A percentile compares a stretch with the other conserved stretches of the same genome.
Evolutionary conservation across 2,113 vertebrate genomes (phyloP).

Genomic region (Zapus hudsonius): DNA sequence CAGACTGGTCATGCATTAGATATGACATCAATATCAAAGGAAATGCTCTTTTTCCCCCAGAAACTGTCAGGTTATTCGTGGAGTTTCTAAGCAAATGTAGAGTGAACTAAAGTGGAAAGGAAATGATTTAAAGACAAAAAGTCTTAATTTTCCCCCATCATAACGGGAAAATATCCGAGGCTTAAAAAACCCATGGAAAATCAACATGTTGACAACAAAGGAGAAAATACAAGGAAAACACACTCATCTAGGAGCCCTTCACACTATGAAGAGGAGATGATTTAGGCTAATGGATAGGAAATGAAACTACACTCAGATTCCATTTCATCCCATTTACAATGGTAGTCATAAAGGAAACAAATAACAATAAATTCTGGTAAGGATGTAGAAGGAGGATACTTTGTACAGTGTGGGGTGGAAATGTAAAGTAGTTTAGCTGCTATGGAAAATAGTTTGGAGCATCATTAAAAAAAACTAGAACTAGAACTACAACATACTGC

Average conservation of each 20-base stretch:
- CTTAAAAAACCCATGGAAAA: background rate
- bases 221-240: background rate
- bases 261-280: background rate
- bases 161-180: background rate
- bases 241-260: background rate
- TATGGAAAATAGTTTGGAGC: no score
- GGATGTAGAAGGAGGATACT: background rate
- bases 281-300: no score
- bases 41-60: background rate
- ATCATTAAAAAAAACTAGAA: no score
- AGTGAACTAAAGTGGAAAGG: background rate
- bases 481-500: no score
- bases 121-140: background rate
- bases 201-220: background rate
- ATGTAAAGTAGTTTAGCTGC: no score
- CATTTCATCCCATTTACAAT: background rate
- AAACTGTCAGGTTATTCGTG: background rate
- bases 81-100: background rate
- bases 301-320: background rate
- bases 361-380: background rate
- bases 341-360: background rate
- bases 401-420: background rate
- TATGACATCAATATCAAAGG: background rate
- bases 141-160: fast-evolving
- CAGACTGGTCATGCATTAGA: background rate